A percentile compares a stretch with the other conserved stretches of the same genome.
Evolutionary conservation across 1,140 invertebrate species (phyloP).

Genomic region (Scylla paramamosain): DNA sequence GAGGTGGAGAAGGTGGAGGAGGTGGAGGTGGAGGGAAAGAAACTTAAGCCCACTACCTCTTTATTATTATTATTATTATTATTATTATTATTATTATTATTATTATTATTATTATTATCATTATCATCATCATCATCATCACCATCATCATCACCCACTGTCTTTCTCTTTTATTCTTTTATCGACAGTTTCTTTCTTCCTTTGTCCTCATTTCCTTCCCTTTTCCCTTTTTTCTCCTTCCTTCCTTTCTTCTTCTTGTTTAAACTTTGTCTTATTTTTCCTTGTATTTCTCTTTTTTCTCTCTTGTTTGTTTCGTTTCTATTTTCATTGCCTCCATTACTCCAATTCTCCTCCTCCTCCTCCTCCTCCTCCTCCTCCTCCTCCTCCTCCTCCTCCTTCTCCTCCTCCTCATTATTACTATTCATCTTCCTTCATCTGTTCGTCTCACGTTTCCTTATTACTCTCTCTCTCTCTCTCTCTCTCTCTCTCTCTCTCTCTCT

Average conservation of each 20-base stretch:
- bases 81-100: neutral
- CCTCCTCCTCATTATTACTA: neutral
- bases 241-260: neutral
- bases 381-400: neutral
- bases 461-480: neutral
- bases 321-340: neutral
- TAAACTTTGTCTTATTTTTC: neutral
- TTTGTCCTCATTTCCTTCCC: neutral
- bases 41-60: neutral
- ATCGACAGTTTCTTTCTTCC: neutral
- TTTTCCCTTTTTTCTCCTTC: neutral
- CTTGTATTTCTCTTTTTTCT: neutral
- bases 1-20: neutral
- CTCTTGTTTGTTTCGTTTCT: neutral
- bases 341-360: neutral
- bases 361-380: neutral
- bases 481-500: conserved; percentile 3
- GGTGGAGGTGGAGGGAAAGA: neutral
- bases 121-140: neutral
- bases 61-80: neutral
- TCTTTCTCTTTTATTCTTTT: neutral
- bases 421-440: no score
- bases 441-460: no score
- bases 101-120: neutral
- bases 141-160: neutral